phyloP scores from a whole-genome alignment of 2,797 vertebrate genomes.

The Psittacula derbiana region DNA sequence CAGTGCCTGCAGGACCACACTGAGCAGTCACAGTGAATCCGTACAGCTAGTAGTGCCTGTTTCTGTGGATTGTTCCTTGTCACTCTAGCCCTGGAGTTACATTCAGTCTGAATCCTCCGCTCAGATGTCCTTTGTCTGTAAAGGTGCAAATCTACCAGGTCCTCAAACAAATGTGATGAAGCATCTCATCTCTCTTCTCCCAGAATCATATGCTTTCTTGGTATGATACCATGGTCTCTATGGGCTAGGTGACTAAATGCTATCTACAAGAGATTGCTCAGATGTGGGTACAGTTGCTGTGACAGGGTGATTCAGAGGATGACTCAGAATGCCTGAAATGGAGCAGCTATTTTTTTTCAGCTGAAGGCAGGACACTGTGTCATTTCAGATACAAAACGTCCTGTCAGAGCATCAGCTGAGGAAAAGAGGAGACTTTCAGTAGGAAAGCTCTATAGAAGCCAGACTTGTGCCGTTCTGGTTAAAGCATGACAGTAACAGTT shows the following conservation, averaged over 20 bases:
- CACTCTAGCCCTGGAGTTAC: not conserved
- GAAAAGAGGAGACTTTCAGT: not conserved
- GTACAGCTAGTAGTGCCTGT: rapidly evolving
- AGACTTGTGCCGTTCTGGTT: not conserved
- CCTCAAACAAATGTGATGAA: not conserved
- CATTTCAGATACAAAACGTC: not conserved
- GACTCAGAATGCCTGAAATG: constrained; percentile 22
- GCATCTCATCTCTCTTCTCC: not conserved
- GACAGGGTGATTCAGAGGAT: constrained; percentile 5
- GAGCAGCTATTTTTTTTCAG: not conserved
- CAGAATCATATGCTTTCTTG: not conserved
- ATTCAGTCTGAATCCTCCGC: not conserved
- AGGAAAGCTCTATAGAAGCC: not conserved
- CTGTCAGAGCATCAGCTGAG: not conserved
- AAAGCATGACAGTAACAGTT: not conserved
- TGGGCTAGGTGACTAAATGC: not conserved
- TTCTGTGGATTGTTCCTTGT: not conserved
- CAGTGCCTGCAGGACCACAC: not conserved
- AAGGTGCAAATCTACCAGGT: not conserved
- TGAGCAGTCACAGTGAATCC: not conserved
- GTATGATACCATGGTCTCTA: not conserved
- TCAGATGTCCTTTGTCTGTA: not conserved
- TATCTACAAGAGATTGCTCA: constrained; percentile 1
- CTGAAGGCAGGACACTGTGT: not conserved
- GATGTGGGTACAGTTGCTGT: not conserved